phyloP scores from a whole-genome alignment of 2,888 invertebrate species.

The Choristoneura rosaceana region DNA sequence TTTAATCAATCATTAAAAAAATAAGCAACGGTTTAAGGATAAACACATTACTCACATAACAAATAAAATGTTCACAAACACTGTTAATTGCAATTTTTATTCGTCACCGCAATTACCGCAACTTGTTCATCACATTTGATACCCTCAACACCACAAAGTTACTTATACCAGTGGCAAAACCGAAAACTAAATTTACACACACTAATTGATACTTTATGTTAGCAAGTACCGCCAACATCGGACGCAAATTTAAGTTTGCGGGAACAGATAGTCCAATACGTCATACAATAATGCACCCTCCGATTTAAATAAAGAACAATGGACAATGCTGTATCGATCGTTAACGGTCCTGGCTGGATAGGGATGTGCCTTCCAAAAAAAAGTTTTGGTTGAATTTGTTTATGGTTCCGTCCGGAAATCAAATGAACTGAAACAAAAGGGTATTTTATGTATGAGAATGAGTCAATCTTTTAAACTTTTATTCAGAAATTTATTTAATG shows the following conservation, averaged over 20 bases:
- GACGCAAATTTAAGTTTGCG: constrained; percentile 24
- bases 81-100: constrained; percentile 23
- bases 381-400: constrained; percentile 42
- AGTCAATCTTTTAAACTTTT: not conserved
- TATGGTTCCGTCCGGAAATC: constrained; percentile 37
- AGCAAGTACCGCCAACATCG: not conserved
- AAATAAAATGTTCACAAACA: not conserved
- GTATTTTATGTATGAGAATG: not conserved
- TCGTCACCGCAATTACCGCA: constrained; percentile 45
- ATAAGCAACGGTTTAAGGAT: not conserved
- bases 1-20: not conserved
- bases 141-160: constrained; percentile 6
- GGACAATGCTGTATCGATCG: constrained; percentile 56
- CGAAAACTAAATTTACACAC: not conserved
- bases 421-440: constrained; percentile 28
- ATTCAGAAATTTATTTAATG: not conserved
- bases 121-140: constrained; percentile 45
- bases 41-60: not conserved
- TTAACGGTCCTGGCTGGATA: constrained; percentile 50
- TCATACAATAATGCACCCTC: constrained; percentile 45
- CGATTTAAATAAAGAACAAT: constrained; percentile 53
- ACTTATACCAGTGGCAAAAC: not conserved
- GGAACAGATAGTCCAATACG: constrained; percentile 37
- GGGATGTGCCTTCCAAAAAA: constrained; percentile 41
- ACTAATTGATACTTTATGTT: not conserved